These are phyloP conservation scores for Hemaris fuciformis DNA, from an alignment of 2,888 invertebrate species.

Conservation along the genomic window DNA sequence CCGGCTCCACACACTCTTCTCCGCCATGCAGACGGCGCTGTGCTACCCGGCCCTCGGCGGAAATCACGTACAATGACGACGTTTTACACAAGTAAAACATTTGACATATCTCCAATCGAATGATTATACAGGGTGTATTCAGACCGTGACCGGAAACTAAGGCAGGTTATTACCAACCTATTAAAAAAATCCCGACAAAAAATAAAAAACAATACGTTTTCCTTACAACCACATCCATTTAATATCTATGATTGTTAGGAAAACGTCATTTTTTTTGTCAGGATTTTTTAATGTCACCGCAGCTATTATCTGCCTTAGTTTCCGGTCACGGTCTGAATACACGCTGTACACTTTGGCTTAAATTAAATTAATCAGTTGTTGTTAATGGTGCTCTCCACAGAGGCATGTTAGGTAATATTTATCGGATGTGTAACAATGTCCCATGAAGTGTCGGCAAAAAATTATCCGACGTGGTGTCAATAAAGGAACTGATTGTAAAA, in stretches of 20 bases:
- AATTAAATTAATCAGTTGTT: not conserved
- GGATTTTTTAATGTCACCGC: no score
- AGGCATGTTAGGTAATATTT: not conserved
- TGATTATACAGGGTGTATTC: no score
- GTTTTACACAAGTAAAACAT: not conserved
- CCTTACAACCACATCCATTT: no score
- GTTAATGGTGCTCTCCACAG: not conserved
- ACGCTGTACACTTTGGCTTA: not conserved
- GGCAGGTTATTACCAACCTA: no score
- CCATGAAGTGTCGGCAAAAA: not conserved
- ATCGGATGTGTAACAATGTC: not conserved
- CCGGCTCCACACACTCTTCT: not conserved
- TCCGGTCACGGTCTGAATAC: not conserved
- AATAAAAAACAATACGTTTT: no score
- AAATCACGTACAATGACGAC: not conserved
- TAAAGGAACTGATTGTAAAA: not conserved
- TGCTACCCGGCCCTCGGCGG: not conserved
- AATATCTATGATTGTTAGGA: no score
- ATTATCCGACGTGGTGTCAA: not conserved
- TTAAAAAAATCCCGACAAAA: no score
- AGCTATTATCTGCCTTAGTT: no score
- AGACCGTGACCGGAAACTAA: no score
- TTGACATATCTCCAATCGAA: no score
- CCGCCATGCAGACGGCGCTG: not conserved
- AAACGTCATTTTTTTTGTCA: no score